These are phyloP conservation scores for Drosophila macrospina DNA, from an alignment of 2,888 invertebrate species.

Conservation along the genomic window DNA sequence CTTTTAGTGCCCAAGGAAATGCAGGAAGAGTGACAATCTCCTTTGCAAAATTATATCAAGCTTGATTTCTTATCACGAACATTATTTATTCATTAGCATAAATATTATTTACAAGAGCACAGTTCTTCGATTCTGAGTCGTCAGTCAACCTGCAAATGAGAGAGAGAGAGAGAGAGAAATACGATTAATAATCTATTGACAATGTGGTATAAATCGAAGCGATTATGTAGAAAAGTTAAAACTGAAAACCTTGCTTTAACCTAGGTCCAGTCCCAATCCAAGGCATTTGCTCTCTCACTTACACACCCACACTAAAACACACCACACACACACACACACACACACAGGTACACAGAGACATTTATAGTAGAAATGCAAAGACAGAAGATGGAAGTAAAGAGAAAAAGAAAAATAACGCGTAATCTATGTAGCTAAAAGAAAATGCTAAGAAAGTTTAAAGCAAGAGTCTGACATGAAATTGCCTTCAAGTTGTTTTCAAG, in stretches of 20 bases:
- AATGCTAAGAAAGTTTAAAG: conserved; percentile 61
- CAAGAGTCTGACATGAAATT: conserved; percentile 84
- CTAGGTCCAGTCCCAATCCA: conserved; percentile 15
- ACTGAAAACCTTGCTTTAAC: conserved; percentile 12
- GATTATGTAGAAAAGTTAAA: conserved; percentile 1
- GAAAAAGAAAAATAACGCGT: conserved; percentile 31
- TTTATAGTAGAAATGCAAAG: conserved; percentile 6
- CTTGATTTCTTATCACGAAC: conserved; percentile 5
- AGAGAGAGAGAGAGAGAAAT: conserved; percentile 1
- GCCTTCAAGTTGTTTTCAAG: conserved; percentile 82
- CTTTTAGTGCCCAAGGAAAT: conserved; percentile 2
- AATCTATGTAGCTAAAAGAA: conserved; percentile 45
- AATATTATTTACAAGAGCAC: conserved; percentile 13
- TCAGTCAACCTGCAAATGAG: conserved; percentile 15
- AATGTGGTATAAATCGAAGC: conserved; percentile 13
- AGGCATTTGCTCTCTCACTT: conserved; percentile 26
- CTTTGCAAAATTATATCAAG: neutral
- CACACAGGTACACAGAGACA: conserved; percentile 7
- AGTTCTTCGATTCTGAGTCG: conserved; percentile 3
- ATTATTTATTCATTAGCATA: conserved; percentile 16
- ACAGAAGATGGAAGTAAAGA: conserved; percentile 16
- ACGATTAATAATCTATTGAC: neutral
- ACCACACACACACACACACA: neutral
- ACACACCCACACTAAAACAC: conserved; percentile 1
- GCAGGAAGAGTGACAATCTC: neutral